These are phyloP conservation scores for Cephus pulcher DNA, from an alignment of 2,888 invertebrate genomes.

Conservation along the genomic window DNA sequence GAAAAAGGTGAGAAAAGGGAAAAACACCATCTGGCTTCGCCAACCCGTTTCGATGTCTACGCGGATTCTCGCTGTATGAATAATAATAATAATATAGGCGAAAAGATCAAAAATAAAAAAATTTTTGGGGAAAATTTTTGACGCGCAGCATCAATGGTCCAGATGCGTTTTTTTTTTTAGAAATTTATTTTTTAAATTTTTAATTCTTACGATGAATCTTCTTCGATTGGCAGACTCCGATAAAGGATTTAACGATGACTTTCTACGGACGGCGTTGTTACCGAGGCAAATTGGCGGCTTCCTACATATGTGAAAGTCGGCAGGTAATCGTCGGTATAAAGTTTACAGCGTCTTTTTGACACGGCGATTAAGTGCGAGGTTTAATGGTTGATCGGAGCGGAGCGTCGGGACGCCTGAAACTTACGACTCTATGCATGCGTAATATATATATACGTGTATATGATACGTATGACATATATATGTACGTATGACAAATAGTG, in stretches of 20 bases:
- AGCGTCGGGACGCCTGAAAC: neutral
- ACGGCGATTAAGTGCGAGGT: conserved; percentile 63
- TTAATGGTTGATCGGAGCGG: conserved; percentile 44
- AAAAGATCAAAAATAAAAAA: no score
- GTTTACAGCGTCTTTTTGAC: conserved; percentile 63
- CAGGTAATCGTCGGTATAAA: conserved; percentile 17
- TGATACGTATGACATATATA: neutral
- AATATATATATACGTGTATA: neutral
- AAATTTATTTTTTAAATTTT: neutral
- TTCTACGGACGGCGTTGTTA: neutral
- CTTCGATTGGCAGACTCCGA: neutral
- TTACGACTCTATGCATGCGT: neutral
- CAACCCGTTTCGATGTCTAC: neutral
- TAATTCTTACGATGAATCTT: neutral
- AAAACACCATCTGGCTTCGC: neutral
- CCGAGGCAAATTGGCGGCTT: neutral
- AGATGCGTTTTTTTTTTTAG: neutral
- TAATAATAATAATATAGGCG: neutral
- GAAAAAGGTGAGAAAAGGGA: no score
- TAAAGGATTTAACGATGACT: neutral
- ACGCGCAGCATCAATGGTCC: neutral
- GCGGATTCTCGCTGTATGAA: neutral
- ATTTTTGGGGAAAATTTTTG: neutral
- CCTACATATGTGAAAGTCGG: neutral
- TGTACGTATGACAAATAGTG: neutral